Evolutionary conservation across 2,113 vertebrate genomes (phyloP).

Genomic region (Onychorhynchus coronatus): DNA sequence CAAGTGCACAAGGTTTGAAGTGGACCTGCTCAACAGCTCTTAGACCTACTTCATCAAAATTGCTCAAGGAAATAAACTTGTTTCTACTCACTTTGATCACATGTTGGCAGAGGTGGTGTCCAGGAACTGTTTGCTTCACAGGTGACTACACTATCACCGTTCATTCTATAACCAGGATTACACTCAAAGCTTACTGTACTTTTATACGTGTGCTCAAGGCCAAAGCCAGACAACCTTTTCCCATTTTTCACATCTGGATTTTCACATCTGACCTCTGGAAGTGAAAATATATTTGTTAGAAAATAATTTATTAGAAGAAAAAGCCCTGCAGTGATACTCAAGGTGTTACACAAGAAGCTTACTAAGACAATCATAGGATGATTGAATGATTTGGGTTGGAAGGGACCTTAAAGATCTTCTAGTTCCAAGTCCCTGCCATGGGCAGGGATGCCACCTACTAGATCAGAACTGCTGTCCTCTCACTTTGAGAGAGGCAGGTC

Average conservation of each 20-base stretch:
- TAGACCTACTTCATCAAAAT: not conserved
- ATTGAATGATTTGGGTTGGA: not conserved
- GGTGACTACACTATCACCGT: not conserved
- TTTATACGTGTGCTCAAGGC: not conserved
- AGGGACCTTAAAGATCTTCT: not conserved
- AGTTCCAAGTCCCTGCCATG: not conserved
- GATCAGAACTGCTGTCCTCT: not conserved
- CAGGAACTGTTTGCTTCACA: constrained; percentile 44
- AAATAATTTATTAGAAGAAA: not conserved
- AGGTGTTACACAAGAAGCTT: not conserved
- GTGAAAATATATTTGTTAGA: too few species aligned
- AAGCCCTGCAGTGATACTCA: not conserved
- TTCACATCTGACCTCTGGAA: constrained; percentile 42
- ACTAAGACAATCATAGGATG: not conserved
- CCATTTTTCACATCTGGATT: constrained; percentile 23
- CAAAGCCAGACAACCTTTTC: not conserved
- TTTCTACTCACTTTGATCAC: constrained; percentile 50
- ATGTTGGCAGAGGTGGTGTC: constrained; percentile 33
- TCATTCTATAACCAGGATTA: not conserved
- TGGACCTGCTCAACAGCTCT: not conserved
- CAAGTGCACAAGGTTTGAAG: too few species aligned
- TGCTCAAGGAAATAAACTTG: not conserved
- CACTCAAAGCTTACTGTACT: constrained; percentile 14
- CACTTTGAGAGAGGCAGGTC: not conserved
- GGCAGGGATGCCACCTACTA: not conserved